Evolutionary conservation across 1,140 invertebrate genomes (phyloP).

Genomic region (Scaptomyza hsui): DNA sequence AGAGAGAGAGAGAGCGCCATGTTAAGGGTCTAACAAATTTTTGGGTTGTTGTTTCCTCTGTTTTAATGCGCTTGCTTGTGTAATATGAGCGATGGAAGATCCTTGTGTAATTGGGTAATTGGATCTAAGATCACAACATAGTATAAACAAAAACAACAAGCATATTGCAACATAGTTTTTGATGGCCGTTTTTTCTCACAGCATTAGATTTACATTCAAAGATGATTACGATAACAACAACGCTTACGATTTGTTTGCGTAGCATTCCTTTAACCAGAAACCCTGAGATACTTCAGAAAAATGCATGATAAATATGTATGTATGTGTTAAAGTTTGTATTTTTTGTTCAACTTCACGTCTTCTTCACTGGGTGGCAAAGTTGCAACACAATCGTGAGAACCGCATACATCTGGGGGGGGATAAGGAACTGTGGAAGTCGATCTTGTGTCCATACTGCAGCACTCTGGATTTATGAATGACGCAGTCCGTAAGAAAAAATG

Average conservation of each 20-base stretch:
- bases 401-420: background rate
- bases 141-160: slow-evolving; percentile 1
- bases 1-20: background rate
- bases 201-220: slow-evolving; percentile 14
- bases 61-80: background rate
- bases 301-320: background rate
- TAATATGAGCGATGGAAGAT: slow-evolving; percentile 10
- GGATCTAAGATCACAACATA: slow-evolving; percentile 2
- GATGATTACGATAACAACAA: background rate
- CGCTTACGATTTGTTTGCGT: slow-evolving; percentile 33
- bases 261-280: slow-evolving; percentile 40
- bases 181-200: background rate
- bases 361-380: background rate
- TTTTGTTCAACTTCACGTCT: no score
- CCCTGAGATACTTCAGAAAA: slow-evolving; percentile 10
- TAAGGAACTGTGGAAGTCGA: slow-evolving; percentile 15
- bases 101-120: slow-evolving; percentile 3
- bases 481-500: background rate
- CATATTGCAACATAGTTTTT: background rate
- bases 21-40: slow-evolving; percentile 23
- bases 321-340: no score
- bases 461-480: slow-evolving; percentile 2
- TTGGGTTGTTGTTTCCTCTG: background rate
- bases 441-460: no score
- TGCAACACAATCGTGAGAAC: slow-evolving; percentile 20